Base-by-base conservation (phyloP, 2,113 vertebrate species). In the Axis porcinus region DNA sequence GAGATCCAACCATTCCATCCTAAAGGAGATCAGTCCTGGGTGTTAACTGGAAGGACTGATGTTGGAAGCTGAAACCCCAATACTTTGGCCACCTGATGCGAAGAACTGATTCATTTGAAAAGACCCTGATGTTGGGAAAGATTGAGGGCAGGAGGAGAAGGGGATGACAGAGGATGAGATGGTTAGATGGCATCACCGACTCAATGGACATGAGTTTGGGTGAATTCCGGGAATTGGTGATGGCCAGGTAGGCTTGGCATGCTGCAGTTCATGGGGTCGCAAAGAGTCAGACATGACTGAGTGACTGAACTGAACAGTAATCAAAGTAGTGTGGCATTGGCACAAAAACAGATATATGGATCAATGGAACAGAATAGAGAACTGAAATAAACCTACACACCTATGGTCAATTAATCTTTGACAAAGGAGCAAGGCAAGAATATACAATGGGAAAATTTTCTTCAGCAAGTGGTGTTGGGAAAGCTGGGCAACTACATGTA, bases 261-360 rank as follows among this genome's bases (percentile, higher is more conserved):
- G 64, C n/a, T 36, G 64, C 0, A 0, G 2, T 70, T 70, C 9
- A 11, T 21, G n/a, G n/a, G 17, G n/a, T 70, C 9, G 5, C 64
- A 70, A 67, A 67, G n/a, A 70, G n/a, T 70, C 0, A 0, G 64
- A 36, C n/a, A 21, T 0, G 17, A 70, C 64, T 70, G 64, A 70
- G 17, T 1, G 9, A 36, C 64, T 70, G 16, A 54, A 54, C 52
- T 19, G 64, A 70, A 36, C n/a, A 36, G 17, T 21, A 70, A 70
- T 70, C 64, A 70, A 36, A 50, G 45, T 50, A 50, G 4, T 79
- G 28, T 50, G 45, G 8, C 45, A 19, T 10, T 78, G 45, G 76
- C 28, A 30, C 28, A 79, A 50, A 50, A 50, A 6, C 43, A 78
- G 8, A 50, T 47, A 19, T 79, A 33, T 50, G 4, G 15, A 33